phyloP scores from a whole-genome alignment of 2,797 vertebrate genomes.

The Erethizon dorsatum region DNA sequence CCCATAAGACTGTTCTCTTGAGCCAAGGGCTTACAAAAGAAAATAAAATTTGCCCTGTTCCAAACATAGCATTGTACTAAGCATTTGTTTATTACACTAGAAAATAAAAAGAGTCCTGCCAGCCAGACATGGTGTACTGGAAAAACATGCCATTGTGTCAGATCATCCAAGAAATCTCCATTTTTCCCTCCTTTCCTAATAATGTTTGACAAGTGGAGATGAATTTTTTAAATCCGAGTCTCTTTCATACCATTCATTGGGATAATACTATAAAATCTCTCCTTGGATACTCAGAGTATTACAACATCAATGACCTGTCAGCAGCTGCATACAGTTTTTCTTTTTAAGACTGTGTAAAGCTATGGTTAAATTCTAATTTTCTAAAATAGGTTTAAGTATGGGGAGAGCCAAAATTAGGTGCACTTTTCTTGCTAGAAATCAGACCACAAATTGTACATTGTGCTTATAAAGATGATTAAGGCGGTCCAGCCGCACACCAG shows the following conservation, averaged over 20 bases:
- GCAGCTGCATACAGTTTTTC: slow-evolving; percentile 73
- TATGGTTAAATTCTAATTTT: slow-evolving; percentile 81
- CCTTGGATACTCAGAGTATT: slow-evolving; percentile 64
- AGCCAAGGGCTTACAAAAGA: slow-evolving; percentile 84
- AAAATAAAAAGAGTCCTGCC: slow-evolving; percentile 51
- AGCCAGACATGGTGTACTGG: slow-evolving; percentile 64
- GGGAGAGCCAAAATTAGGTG: slow-evolving; percentile 74
- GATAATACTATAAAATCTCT: slow-evolving; percentile 70
- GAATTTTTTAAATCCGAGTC: slow-evolving; percentile 78
- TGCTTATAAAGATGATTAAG: slow-evolving; percentile 80
- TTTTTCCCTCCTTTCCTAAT: slow-evolving; percentile 75
- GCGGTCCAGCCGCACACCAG: slow-evolving; percentile 66
- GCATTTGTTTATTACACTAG: slow-evolving; percentile 70
- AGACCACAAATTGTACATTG: slow-evolving; percentile 79
- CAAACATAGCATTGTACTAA: slow-evolving; percentile 74
- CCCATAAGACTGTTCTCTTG: slow-evolving; percentile 85
- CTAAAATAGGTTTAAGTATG: slow-evolving; percentile 77
- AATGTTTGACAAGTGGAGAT: slow-evolving; percentile 77
- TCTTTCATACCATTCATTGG: slow-evolving; percentile 76
- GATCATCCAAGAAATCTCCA: slow-evolving; percentile 67
- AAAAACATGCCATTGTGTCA: slow-evolving; percentile 41
- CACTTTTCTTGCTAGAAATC: slow-evolving; percentile 75
- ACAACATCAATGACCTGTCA: slow-evolving; percentile 80
- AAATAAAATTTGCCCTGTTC: slow-evolving; percentile 78
- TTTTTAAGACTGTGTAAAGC: slow-evolving; percentile 80